Evolutionary conservation across 2,797 vertebrate genomes (phyloP), one percentile per base, ranked within the genome.

Genomic region (Bradypodion ventrale): DNA sequence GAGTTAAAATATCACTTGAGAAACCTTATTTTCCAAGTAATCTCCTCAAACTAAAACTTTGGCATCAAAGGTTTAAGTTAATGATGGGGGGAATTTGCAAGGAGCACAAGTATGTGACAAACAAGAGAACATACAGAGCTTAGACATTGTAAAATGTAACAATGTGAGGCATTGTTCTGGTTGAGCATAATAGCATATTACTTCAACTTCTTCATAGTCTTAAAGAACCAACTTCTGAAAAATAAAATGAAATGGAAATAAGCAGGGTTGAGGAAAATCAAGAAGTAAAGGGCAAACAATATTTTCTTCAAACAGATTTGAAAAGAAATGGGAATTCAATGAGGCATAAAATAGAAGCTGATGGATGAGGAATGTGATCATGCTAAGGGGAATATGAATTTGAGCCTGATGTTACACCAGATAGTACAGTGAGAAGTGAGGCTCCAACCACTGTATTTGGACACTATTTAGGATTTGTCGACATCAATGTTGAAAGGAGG

Each of bases 61-160:
- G 52, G 82, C 13, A 46, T 89, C 70, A 81, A 83, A 84, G 82
- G 69, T 65, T 63, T 89, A 88, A 86, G 85, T 89, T 73, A 73
- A 63, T n/a, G 23, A 42, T 49, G 40, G 27, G 25, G 49, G 35
- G 52, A 77, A 85, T 37, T 5, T 29, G 85, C 86, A 75, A 77
- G 82, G 76, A 46, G 83, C 52, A 74, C 76, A 65, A 84, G 7
- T 74, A 73, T 35, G n/a, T 87, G 82, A 78, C 82, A 87, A 89
- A 80, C 82, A 88, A 88, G 40, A 72, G 10, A 49, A 74, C 80
- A 82, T 89, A 21, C 74, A 79, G 77, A 63, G 60, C 65, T 87
- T n/a, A 0, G 62, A 85, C 59, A 84, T 83, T 60, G 40, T 13
- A 69, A 90, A 82, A 80, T 84, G 82, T 19, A 80, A 78, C 21